phyloP scores from a whole-genome alignment of 2,888 invertebrate genomes.

The Tipula helvola region DNA sequence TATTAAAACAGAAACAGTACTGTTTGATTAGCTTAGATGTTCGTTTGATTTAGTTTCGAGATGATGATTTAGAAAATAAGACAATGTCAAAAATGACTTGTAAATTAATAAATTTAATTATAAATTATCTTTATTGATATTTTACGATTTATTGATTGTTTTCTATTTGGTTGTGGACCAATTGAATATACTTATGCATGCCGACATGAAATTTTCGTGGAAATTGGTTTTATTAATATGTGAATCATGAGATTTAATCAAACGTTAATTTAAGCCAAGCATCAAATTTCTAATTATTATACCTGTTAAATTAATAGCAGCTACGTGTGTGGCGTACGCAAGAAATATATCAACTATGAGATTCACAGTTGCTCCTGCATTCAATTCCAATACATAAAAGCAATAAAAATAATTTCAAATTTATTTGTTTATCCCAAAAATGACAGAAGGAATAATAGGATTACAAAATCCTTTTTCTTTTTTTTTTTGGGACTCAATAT shows the following conservation, averaged over 20 bases:
- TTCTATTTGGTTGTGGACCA: neutral
- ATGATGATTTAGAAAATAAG: conserved; percentile 4
- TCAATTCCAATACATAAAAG: neutral
- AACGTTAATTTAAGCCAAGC: neutral
- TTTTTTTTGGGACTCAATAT: neutral
- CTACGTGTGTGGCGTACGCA: neutral
- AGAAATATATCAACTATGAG: neutral
- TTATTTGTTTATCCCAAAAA: neutral
- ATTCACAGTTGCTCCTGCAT: neutral
- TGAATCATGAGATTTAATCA: neutral
- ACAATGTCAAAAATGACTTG: neutral
- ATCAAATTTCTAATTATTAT: neutral
- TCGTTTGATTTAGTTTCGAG: neutral
- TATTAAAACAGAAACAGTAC: conserved; percentile 4
- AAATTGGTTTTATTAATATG: neutral
- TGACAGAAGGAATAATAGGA: neutral
- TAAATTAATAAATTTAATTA: neutral
- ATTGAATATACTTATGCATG: neutral
- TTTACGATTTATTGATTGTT: neutral
- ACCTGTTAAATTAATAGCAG: neutral
- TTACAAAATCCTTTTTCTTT: neutral
- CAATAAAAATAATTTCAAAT: neutral
- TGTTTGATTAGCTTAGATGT: neutral
- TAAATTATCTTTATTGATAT: neutral
- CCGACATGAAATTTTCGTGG: neutral